These are phyloP conservation scores for Villa cingulata DNA, from an alignment of 2,888 invertebrate genomes.

Conservation along the genomic window DNA sequence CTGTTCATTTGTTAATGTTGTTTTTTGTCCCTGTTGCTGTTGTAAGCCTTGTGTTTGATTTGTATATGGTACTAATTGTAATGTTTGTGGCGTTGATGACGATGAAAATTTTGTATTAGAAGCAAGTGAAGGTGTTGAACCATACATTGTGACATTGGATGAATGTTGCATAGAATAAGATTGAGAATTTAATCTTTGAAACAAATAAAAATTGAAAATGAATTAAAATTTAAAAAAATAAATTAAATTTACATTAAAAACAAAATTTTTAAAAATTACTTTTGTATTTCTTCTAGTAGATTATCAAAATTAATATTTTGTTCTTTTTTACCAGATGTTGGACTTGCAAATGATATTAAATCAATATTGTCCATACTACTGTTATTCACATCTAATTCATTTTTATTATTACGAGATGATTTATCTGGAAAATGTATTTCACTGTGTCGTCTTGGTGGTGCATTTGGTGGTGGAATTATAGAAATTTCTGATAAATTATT, in stretches of 20 bases:
- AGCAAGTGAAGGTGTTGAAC: conserved; percentile 15
- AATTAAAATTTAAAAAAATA: neutral
- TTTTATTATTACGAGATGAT: neutral
- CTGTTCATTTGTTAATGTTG: conserved; percentile 30
- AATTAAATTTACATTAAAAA: neutral
- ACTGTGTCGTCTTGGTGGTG: conserved; percentile 21
- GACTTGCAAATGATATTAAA: conserved; percentile 59
- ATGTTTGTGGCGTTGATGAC: conserved; percentile 12
- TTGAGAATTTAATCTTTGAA: conserved; percentile 10
- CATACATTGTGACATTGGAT: conserved; percentile 22
- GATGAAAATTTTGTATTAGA: conserved; percentile 5
- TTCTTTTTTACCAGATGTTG: conserved; percentile 40
- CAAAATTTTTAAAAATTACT: conserved; percentile 27
- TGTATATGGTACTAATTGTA: conserved; percentile 20
- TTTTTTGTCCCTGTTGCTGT: conserved; percentile 23
- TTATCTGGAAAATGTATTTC: conserved; percentile 14
- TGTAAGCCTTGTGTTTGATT: conserved; percentile 8
- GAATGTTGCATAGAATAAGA: neutral
- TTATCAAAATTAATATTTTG: conserved; percentile 45
- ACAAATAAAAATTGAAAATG: neutral
- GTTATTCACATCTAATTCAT: neutral
- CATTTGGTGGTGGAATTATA: conserved; percentile 38
- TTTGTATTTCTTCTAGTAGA: conserved; percentile 44
- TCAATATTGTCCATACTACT: conserved; percentile 37
- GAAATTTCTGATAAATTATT: conserved; percentile 4